Evolutionary conservation across 2,888 invertebrate species (phyloP).

Genomic region (Minunthozetes semirufus): DNA sequence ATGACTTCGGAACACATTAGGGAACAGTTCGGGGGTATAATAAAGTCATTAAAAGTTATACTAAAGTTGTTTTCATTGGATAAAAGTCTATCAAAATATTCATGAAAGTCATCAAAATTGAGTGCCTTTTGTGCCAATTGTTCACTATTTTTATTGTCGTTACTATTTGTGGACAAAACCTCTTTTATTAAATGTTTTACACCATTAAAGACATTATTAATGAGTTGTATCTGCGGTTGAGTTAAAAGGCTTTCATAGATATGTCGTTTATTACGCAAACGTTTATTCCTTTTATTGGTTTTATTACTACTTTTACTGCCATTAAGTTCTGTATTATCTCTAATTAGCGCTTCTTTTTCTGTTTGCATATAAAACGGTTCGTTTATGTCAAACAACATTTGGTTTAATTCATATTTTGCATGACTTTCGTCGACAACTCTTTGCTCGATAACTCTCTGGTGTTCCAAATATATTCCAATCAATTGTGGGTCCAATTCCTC

Average conservation of each 20-base stretch:
- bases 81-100: neutral
- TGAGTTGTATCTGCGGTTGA: neutral
- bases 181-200: neutral
- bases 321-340: neutral
- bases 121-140: constrained; percentile 17
- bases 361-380: constrained; percentile 37
- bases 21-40: constrained; percentile 24
- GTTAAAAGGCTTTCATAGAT: constrained; percentile 8
- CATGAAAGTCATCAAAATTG: neutral
- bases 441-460: neutral
- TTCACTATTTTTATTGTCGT: constrained; percentile 6
- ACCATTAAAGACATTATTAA: neutral
- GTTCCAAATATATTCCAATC: constrained; percentile 25
- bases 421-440: neutral
- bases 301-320: no score
- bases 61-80: neutral
- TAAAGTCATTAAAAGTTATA: neutral
- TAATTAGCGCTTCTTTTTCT: constrained; percentile 33
- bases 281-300: neutral
- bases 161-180: neutral
- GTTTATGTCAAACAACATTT: constrained; percentile 35
- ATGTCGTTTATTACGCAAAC: neutral
- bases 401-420: constrained; percentile 23
- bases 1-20: constrained; percentile 13
- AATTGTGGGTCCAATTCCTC: neutral